These are phyloP conservation scores for Anthophora plumipes DNA, from an alignment of 2,888 invertebrate genomes.

Conservation along the genomic window DNA sequence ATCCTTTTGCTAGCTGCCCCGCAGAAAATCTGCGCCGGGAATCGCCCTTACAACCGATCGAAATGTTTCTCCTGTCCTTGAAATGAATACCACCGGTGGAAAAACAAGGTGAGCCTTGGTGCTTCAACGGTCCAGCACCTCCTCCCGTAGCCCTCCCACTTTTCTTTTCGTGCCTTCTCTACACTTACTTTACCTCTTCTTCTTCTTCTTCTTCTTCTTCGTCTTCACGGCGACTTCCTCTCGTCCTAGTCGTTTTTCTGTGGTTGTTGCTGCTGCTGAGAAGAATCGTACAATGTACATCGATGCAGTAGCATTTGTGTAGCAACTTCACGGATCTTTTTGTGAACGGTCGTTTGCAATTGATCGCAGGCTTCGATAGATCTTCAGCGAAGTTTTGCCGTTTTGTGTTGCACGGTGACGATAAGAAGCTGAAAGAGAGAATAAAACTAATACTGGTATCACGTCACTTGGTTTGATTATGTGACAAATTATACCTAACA, in stretches of 20 bases:
- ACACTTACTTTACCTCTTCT: not conserved
- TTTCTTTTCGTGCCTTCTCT: constrained; percentile 30
- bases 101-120: constrained; percentile 77
- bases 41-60: constrained; percentile 83
- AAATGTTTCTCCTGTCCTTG: constrained; percentile 83
- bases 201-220: constrained; percentile 1
- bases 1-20: constrained; percentile 78
- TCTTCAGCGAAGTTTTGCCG: too few relatives aligned
- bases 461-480: too few relatives aligned
- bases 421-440: too few relatives aligned
- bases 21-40: constrained; percentile 81
- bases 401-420: too few relatives aligned
- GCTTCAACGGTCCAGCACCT: constrained; percentile 51
- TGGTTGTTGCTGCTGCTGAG: not conserved
- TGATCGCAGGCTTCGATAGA: too few relatives aligned
- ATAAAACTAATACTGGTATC: too few relatives aligned
- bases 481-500: too few relatives aligned
- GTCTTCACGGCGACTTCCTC: not conserved
- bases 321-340: not conserved
- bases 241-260: not conserved
- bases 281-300: not conserved
- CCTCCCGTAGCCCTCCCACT: constrained; percentile 24
- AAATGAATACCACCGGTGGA: constrained; percentile 81
- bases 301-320: not conserved
- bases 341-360: too few relatives aligned